Evolutionary conservation across 2,113 vertebrate species (phyloP), one percentile per base, ranked within the genome.

Genomic region (Sceloporus tristichus): DNA sequence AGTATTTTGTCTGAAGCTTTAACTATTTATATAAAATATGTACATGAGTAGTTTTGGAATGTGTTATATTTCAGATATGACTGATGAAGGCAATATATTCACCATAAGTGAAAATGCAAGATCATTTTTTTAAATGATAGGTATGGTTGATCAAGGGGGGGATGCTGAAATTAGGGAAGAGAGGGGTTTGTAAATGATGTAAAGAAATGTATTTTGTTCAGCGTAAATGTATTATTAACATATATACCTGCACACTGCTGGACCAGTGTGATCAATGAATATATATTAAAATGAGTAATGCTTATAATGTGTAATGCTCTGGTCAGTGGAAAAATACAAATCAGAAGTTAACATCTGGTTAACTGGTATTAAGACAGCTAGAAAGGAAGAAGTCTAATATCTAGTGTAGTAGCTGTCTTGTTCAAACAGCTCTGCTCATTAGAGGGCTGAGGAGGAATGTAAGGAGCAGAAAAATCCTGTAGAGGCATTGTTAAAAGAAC

Each of bases 1-100:
- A 91, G 74, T 92, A 93, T 95, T 95, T 95, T 94, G 89, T 91
- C 86, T 79, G 90, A 91, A 90, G 77, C 90, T 81, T 92, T 87
- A 83, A 94, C 34, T 95, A 93, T 94, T 95, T 94, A 93, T 94
- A 91, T 85, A 74, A 90, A 91, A 87, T 88, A 80, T 92, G 87
- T 92, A 90, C 78, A 82, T 91, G 84, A 82, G 82, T 10, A 91
- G 84, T 81, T 85, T 79, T 84, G 86, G 77, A 92, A 73, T 90
- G 79, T 92, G 70, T 85, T 90, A 80, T 81, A 79, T 92, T 87
- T 93, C 87, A 53, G 42, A 65, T 79, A 66, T 0, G 1, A 38
- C 3, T 68, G 34, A 79, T 81, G 90, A 93, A 85, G 71, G 83
- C 27, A 90, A 59, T 66, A 48, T 29, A 86, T 54, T 86, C 29